Percentiles rank a stretch among this genome's conserved stretches.
Conservation (phyloP, 30 jellyfish, hydroid and myxozoan genomes). For the Morbakka virulenta region DNA sequence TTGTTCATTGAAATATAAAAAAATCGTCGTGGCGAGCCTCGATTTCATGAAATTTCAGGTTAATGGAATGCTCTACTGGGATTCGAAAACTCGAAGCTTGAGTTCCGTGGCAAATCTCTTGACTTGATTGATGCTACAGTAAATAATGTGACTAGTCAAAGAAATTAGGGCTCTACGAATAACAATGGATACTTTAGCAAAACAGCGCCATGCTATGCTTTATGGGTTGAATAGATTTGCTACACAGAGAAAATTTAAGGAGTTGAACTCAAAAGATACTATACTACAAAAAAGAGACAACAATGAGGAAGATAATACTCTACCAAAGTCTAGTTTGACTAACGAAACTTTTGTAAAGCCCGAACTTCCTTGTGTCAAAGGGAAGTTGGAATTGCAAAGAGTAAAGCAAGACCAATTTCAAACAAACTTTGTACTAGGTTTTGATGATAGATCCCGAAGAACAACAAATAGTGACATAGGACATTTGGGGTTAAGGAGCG, state of each 20-base stretch:
- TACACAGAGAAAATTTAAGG: not conserved
- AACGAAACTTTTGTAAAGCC: not conserved
- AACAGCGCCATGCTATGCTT: not conserved
- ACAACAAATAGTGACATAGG: not conserved
- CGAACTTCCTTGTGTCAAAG: not conserved
- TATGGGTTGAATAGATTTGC: not conserved
- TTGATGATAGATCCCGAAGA: not conserved
- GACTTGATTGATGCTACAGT: too few relatives aligned
- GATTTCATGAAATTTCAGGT: too few relatives aligned
- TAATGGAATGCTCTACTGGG: too few relatives aligned
- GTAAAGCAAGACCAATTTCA: not conserved
- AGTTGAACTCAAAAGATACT: not conserved
- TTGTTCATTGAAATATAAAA: too few relatives aligned
- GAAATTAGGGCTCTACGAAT: too few relatives aligned
- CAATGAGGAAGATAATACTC: not conserved
- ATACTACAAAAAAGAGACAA: not conserved
- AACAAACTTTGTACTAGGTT: not conserved
- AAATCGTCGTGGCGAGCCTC: too few relatives aligned
- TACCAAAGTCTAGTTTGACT: not conserved
- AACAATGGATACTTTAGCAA: not conserved
- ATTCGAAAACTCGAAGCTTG: too few relatives aligned
- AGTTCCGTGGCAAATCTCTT: too few relatives aligned
- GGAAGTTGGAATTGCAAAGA: not conserved
- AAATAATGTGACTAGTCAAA: too few relatives aligned
- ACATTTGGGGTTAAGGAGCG: not conserved